Evolutionary conservation across 2,888 invertebrate species (phyloP), one percentile per base, ranked within the genome.

Genomic region (Tetranychus piercei): DNA sequence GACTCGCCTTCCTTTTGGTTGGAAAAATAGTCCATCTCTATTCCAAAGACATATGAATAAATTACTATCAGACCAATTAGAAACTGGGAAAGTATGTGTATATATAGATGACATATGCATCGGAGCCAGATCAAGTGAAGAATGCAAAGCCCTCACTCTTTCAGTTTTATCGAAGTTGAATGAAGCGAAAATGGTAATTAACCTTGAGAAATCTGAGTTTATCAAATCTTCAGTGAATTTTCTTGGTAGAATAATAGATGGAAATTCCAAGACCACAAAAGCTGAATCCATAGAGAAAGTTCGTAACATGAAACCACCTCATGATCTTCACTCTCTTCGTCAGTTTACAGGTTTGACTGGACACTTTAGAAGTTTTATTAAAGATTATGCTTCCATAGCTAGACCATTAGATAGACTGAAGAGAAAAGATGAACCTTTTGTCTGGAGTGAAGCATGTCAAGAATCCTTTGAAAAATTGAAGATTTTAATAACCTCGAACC

Each of bases 21-120:
- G 72, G 72, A 72, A 72, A 23, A 72, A 72, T 43, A 23, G 23
- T 18, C 72, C 72, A n/a, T 22, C 72, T 9, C 15, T 55, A 15
- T 72, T 72, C 20, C 72, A 72, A 2, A 20, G 72, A 22, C 15
- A 23, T 9, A 22, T 72, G 20, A 43, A 20, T 4, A n/a, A 45
- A 15, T 7, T 72, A 18, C 45, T 72, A 18, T n/a, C 45, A 9
- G 72, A 72, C 2, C n/a, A 5, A 8, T 18, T 22, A 2, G 45
- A 34, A 20, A 55, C 20, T n/a, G n/a, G 15, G 4, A n/a, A 67
- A n/a, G 22, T n/a, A n/a, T n/a, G n/a, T 18, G 73, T 55, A 6
- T 72, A 72, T 44, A 22, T 72, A 6, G 72, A 44, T 72, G 72
- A 72, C 23, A 72, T 72, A 20, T 44, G 6, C 6, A 45, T 44